A percentile compares a stretch with the other conserved stretches of the same genome.
These are phyloP conservation scores for Synodontis membranacea DNA, from an alignment of 2,113 vertebrate genomes.

Conservation along the genomic window DNA sequence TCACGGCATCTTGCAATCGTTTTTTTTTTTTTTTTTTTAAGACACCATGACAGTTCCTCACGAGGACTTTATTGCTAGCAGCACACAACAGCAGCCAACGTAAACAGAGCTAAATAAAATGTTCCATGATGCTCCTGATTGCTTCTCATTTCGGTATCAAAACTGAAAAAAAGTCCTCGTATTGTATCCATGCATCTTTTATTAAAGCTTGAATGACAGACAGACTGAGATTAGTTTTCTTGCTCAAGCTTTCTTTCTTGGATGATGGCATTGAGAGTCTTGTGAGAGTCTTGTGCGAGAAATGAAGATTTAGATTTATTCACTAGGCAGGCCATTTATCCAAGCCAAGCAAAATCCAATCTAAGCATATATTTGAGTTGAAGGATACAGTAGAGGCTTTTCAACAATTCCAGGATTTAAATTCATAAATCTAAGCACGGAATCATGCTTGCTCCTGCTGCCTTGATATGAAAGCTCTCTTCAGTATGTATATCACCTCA, in stretches of 20 bases:
- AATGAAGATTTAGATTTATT: neutral
- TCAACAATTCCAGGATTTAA: neutral
- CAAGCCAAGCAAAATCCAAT: neutral
- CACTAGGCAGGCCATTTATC: neutral
- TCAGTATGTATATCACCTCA: conserved; percentile 30
- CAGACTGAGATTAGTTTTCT: conserved; percentile 1
- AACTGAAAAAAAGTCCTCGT: neutral
- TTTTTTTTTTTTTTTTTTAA: too few species aligned
- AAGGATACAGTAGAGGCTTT: neutral
- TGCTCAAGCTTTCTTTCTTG: neutral
- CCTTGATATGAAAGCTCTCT: neutral
- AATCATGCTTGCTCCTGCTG: neutral
- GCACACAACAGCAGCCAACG: neutral
- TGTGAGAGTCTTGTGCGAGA: neutral
- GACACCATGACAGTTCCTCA: neutral
- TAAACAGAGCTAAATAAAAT: neutral
- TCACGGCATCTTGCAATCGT: neutral
- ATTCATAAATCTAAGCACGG: neutral
- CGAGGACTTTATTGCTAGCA: neutral
- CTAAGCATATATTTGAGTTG: neutral
- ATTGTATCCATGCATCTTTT: neutral
- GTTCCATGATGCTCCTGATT: neutral
- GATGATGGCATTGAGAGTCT: neutral
- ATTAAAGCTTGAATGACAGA: neutral
- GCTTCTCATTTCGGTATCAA: neutral